Conservation (phyloP, 2,888 invertebrate species). For the Isotomurus palustris region DNA sequence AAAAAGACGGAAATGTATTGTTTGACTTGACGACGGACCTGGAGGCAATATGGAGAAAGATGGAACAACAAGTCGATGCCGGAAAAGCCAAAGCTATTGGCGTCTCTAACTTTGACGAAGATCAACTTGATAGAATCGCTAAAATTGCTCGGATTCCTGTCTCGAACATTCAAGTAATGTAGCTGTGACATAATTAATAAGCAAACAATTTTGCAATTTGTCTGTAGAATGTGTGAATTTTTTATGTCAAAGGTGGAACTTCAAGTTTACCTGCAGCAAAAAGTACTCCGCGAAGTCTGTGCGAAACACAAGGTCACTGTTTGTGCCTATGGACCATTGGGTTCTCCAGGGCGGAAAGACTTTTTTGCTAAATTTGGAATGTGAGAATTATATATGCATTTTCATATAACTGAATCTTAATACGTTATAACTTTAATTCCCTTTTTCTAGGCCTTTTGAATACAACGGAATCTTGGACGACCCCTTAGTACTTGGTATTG, state of each 20-base stretch:
- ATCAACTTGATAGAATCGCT: slow-evolving; percentile 65
- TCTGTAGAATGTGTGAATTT: no score
- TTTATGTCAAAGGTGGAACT: slow-evolving; percentile 34
- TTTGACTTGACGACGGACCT: slow-evolving; percentile 55
- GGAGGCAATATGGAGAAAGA: slow-evolving; percentile 63
- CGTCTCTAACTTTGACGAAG: slow-evolving; percentile 73
- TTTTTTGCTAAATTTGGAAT: slow-evolving; percentile 19
- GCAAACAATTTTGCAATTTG: no score
- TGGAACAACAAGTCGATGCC: slow-evolving; percentile 63
- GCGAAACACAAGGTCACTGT: slow-evolving; percentile 29
- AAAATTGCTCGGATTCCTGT: slow-evolving; percentile 60
- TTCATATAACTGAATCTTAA: neutral
- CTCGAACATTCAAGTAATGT: slow-evolving; percentile 53
- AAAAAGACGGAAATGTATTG: slow-evolving; percentile 65
- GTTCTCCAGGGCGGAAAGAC: slow-evolving; percentile 28
- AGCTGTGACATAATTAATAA: no score
- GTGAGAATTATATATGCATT: no score
- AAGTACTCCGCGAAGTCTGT: slow-evolving; percentile 23
- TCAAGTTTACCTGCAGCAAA: slow-evolving; percentile 40
- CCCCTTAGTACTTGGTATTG: slow-evolving; percentile 49
- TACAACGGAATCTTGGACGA: slow-evolving; percentile 46
- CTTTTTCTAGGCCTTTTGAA: slow-evolving; percentile 12
- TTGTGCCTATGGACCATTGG: slow-evolving; percentile 26
- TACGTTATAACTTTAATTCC: slow-evolving; percentile 6
- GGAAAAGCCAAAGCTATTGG: slow-evolving; percentile 75